Evolutionary conservation across 1,140 invertebrate species (phyloP).

Genomic region (Caenorhabditis remanei): DNA sequence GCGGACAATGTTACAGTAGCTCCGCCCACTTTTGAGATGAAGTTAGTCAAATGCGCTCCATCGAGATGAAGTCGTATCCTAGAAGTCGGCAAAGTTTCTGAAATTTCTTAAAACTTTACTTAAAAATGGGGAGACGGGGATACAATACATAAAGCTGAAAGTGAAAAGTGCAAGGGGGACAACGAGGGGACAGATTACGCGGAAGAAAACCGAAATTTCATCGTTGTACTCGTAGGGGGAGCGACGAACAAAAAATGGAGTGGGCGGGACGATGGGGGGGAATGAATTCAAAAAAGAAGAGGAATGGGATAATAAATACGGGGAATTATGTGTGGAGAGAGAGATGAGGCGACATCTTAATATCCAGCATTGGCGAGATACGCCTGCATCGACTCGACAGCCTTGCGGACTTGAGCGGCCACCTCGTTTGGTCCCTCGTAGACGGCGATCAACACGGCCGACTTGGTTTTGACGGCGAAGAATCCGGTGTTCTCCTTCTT

Average conservation of each 20-base stretch:
- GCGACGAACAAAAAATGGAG: background rate
- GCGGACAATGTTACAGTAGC: too few relatives aligned
- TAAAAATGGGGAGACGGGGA: background rate
- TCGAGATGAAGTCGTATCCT: too few relatives aligned
- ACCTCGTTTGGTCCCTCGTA: conserved; percentile 73
- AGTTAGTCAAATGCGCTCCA: too few relatives aligned
- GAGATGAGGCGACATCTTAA: background rate
- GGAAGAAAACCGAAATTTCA: conserved; percentile 47
- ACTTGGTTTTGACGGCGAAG: conserved; percentile 76
- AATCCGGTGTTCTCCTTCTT: conserved; percentile 77
- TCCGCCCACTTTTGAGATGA: too few relatives aligned
- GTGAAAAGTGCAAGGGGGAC: conserved; percentile 40
- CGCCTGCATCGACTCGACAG: conserved; percentile 73
- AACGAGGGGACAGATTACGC: conserved; percentile 27
- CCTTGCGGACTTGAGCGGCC: conserved; percentile 72
- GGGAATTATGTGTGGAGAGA: background rate
- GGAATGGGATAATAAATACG: background rate
- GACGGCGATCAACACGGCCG: conserved; percentile 75
- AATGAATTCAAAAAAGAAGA: background rate
- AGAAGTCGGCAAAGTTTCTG: too few relatives aligned
- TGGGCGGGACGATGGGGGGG: background rate
- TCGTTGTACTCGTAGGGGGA: conserved; percentile 33
- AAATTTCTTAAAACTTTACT: background rate
- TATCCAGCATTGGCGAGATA: conserved; percentile 64
- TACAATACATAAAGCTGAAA: conserved; percentile 47